Evolutionary conservation across 2,113 vertebrate species (phyloP).

Genomic region (Pristiophorus japonicus): DNA sequence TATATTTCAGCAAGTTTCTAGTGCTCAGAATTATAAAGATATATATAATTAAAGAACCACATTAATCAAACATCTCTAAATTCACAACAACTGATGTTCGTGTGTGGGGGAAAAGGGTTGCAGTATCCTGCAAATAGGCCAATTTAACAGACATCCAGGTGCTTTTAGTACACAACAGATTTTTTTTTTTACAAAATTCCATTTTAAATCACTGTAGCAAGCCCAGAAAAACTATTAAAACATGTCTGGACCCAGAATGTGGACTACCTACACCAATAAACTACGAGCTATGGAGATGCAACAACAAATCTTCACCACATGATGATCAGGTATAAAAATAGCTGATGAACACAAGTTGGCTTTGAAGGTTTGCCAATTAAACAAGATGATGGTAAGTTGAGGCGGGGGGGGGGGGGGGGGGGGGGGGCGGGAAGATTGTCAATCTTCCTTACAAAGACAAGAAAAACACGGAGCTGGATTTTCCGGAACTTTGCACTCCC

Average conservation of each 20-base stretch:
- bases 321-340: background rate
- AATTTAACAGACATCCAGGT: background rate
- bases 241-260: background rate
- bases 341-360: background rate
- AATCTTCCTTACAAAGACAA: background rate
- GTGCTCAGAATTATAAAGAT: background rate
- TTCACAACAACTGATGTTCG: too few species aligned
- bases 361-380: background rate
- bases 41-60: background rate
- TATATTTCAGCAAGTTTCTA: background rate
- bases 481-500: too few species aligned
- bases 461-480: background rate
- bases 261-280: background rate
- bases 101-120: background rate
- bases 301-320: background rate
- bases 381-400: background rate
- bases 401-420: too few species aligned
- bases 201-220: background rate
- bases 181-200: background rate
- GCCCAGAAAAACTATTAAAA: background rate
- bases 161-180: background rate
- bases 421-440: too few species aligned
- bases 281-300: background rate
- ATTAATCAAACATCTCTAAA: background rate
- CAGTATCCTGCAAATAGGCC: background rate